A percentile compares a stretch with the other conserved stretches of the same genome.
These are phyloP conservation scores for Oxyruncus cristatus DNA, from an alignment of 2,113 vertebrate species.

Conservation along the genomic window DNA sequence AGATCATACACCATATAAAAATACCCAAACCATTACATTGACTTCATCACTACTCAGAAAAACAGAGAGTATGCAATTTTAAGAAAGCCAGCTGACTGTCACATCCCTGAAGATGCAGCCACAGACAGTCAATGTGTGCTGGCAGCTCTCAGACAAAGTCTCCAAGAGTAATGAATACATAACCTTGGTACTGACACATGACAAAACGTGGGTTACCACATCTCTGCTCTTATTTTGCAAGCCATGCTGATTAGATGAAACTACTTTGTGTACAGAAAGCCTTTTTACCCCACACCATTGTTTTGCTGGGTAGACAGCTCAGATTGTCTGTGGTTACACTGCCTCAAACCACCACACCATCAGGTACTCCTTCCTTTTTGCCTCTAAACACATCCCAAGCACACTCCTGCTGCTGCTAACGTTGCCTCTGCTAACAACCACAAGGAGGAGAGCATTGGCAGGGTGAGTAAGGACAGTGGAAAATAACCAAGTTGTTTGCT, in stretches of 20 bases:
- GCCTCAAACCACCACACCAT: neutral
- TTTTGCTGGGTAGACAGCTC: neutral
- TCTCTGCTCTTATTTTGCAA: neutral
- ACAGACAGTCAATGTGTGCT: neutral
- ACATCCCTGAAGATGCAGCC: neutral
- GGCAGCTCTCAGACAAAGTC: neutral
- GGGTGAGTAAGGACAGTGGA: neutral
- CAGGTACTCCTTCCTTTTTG: neutral
- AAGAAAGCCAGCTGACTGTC: neutral
- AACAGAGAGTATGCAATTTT: neutral
- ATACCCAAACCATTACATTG: neutral
- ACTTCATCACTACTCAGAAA: neutral
- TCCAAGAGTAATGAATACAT: neutral
- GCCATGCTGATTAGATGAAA: neutral
- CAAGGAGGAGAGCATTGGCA: neutral
- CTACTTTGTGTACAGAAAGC: neutral
- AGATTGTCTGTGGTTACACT: neutral
- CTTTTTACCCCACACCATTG: neutral
- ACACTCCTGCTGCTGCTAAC: neutral
- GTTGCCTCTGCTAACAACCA: neutral
- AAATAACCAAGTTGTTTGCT: neutral
- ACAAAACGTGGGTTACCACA: neutral
- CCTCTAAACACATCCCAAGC: neutral
- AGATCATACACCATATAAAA: neutral
- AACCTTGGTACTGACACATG: neutral